Percentiles rank a stretch among this genome's conserved stretches.
Evolutionary conservation across 1,140 invertebrate species (phyloP).

Genomic region (Apis mellifera): Amel_HAv3.1 CM009932.2:12483501-12484000

Average conservation of each 20-base stretch:
- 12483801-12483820: no score
- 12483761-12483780: not conserved
- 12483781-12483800: no score
- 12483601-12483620: slow-evolving; percentile 17
- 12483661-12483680: slow-evolving; percentile 20
- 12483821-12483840: no score
- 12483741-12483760: not conserved
- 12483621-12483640: slow-evolving; percentile 47
- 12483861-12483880: slow-evolving; percentile 18
- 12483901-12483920: slow-evolving; percentile 71
- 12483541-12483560: slow-evolving; percentile 31
- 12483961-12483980: slow-evolving; percentile 72
- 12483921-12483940: slow-evolving; percentile 68
- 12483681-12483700: not conserved
- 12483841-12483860: slow-evolving; percentile 23
- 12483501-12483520: slow-evolving; percentile 25
- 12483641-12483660: slow-evolving; percentile 27
- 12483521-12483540: slow-evolving; percentile 3
- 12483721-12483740: not conserved
- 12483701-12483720: not conserved
- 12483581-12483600: slow-evolving; percentile 18
- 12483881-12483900: slow-evolving; percentile 68
- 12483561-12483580: slow-evolving; percentile 15
- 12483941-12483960: slow-evolving; percentile 74
- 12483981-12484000: slow-evolving; percentile 66